Conservation (phyloP, 2,797 vertebrate species). For the Galago senegalensis region DNA sequence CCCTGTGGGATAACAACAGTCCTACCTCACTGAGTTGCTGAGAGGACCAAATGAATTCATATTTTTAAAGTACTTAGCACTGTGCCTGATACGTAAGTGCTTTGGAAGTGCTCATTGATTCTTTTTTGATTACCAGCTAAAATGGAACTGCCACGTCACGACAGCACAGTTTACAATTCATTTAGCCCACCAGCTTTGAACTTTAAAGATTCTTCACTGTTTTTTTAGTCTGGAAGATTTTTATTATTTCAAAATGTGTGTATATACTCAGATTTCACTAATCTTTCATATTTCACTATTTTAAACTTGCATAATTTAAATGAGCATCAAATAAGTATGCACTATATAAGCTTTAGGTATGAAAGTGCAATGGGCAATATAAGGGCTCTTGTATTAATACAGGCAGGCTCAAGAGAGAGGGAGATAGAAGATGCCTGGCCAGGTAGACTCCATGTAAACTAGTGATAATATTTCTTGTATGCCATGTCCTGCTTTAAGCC, state of each 20-base stretch:
- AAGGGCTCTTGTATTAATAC: not conserved
- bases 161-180: not conserved
- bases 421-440: not conserved
- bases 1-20: not conserved
- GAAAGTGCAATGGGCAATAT: not conserved
- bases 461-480: not conserved
- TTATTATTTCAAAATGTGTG: conserved; percentile 40
- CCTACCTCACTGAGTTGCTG: not conserved
- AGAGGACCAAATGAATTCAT: not conserved
- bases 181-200: not conserved
- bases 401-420: not conserved
- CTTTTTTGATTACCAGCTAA: conserved; percentile 28
- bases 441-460: not conserved
- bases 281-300: not conserved
- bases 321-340: not conserved
- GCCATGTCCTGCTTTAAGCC: not conserved
- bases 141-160: not conserved
- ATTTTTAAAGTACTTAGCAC: not conserved
- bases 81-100: not conserved
- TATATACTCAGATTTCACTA: not conserved
- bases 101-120: not conserved
- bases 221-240: not conserved
- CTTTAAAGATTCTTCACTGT: conserved; percentile 5
- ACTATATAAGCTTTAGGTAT: not conserved
- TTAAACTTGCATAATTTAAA: conserved; percentile 24